Evolutionary conservation across 2,113 vertebrate genomes (phyloP).

Genomic region (mouse (Mus musculus)): DNA sequence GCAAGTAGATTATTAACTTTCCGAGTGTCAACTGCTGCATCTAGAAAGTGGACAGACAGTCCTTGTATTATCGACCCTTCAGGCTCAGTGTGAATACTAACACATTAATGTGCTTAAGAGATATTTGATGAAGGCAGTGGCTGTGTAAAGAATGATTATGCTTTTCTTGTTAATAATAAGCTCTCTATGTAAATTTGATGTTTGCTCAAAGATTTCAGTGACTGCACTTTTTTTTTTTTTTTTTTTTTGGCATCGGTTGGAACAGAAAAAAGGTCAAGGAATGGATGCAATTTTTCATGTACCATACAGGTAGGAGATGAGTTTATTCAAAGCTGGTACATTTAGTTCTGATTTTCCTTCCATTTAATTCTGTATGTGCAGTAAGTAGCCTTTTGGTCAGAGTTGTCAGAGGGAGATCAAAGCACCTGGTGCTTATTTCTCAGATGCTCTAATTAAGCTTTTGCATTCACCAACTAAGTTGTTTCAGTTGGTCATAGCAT

Average conservation of each 20-base stretch:
- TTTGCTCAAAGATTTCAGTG: conserved; percentile 64
- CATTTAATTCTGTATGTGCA: conserved; percentile 68
- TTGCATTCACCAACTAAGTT: conserved; percentile 64
- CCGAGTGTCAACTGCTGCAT: conserved; percentile 24
- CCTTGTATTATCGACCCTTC: neutral
- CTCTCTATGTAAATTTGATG: conserved; percentile 3
- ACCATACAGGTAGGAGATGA: conserved; percentile 73
- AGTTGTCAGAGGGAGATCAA: conserved; percentile 72
- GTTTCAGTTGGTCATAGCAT: conserved; percentile 41
- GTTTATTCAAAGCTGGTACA: conserved; percentile 72
- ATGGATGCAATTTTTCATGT: conserved; percentile 57
- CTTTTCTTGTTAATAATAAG: conserved; percentile 46
- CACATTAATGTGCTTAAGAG: conserved; percentile 25
- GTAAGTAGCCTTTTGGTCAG: conserved; percentile 57
- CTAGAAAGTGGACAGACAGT: conserved; percentile 13
- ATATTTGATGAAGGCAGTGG: conserved; percentile 23
- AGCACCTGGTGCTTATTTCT: conserved; percentile 64
- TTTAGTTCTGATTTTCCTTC: conserved; percentile 74
- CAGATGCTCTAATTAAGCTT: conserved; percentile 67
- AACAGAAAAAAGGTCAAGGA: conserved; percentile 69
- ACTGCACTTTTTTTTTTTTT: conserved; percentile 62
- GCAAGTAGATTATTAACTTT: conserved; percentile 18
- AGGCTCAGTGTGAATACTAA: neutral
- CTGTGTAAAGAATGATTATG: conserved; percentile 52
- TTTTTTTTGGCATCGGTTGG: conserved; percentile 62